These are phyloP conservation scores for Eustalomyia histrio DNA, from an alignment of 2,888 invertebrate genomes.

Conservation along the genomic window DNA sequence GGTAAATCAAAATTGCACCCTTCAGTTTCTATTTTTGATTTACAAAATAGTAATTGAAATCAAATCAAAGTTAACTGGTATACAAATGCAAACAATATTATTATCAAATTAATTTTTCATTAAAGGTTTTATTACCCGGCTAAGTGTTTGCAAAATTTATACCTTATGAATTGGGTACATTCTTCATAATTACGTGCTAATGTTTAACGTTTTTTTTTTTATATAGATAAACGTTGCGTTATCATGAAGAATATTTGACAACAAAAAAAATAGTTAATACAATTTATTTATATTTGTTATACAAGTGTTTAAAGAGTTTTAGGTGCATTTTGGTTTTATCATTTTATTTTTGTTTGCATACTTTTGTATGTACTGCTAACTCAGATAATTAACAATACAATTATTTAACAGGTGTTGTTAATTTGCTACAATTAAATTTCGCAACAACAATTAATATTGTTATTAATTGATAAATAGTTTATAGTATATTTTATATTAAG, in stretches of 20 bases:
- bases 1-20: background rate
- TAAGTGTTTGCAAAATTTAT: too few species aligned
- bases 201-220: background rate
- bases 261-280: too few species aligned
- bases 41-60: background rate
- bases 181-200: background rate
- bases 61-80: background rate
- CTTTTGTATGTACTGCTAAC: background rate
- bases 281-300: background rate
- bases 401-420: conserved; percentile 12
- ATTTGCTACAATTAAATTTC: background rate
- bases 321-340: background rate
- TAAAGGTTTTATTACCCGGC: background rate
- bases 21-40: background rate
- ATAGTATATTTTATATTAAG: too few species aligned
- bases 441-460: background rate
- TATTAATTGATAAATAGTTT: too few species aligned
- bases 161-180: background rate
- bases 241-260: background rate
- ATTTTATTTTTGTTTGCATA: background rate
- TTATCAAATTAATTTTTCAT: background rate
- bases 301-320: background rate
- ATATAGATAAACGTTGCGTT: background rate
- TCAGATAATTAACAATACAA: background rate
- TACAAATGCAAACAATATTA: background rate